Evolutionary conservation across 2,888 invertebrate genomes (phyloP).

Genomic region (Agrotis puta): DNA sequence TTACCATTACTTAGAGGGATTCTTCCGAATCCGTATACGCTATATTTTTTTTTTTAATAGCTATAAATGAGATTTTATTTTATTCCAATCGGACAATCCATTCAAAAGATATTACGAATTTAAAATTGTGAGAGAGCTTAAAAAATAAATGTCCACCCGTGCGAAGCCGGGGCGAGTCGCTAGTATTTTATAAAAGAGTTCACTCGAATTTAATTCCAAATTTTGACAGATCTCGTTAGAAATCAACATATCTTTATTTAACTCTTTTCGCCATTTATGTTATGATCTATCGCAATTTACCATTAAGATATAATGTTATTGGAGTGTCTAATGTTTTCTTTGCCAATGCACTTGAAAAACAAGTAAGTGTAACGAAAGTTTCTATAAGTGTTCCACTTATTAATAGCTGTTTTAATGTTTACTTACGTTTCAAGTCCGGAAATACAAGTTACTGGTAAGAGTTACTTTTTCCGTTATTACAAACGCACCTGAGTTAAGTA

Average conservation of each 20-base stretch:
- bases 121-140: too few relatives aligned
- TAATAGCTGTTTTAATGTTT: slow-evolving; percentile 19
- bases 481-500: background rate
- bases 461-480: slow-evolving; percentile 45
- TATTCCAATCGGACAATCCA: too few relatives aligned
- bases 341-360: background rate
- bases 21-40: too few relatives aligned
- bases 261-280: background rate
- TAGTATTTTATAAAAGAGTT: too few relatives aligned
- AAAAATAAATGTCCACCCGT: too few relatives aligned
- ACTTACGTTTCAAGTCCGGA: slow-evolving; percentile 24
- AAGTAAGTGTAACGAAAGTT: background rate
- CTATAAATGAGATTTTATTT: too few relatives aligned
- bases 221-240: background rate
- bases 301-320: background rate
- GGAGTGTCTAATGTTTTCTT: slow-evolving; percentile 11
- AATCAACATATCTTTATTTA: background rate
- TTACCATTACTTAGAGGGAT: too few relatives aligned
- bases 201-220: background rate
- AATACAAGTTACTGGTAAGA: slow-evolving; percentile 31
- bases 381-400: slow-evolving; percentile 11
- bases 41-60: too few relatives aligned
- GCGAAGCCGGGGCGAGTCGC: too few relatives aligned
- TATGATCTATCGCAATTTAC: background rate
- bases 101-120: too few relatives aligned